Percentiles rank a stretch among this genome's conserved stretches.
Evolutionary conservation across 2,888 invertebrate genomes (phyloP).

Genomic region (Mythimna ferrago): DNA sequence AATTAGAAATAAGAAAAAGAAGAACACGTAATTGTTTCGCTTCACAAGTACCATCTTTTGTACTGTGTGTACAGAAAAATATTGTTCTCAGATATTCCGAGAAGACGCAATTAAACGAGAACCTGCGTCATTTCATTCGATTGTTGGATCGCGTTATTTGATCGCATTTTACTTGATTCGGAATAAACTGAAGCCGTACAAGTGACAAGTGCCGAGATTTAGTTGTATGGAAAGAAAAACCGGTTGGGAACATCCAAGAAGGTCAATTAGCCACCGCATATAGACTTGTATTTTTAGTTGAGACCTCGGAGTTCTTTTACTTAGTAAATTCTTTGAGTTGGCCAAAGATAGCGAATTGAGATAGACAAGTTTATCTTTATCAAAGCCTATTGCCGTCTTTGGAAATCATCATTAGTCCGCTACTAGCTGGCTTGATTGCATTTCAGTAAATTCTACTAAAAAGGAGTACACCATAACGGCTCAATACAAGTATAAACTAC

Average conservation of each 20-base stretch:
- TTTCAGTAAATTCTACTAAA: conserved; percentile 10
- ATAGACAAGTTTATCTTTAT: background rate
- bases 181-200: conserved; percentile 24
- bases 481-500: conserved; percentile 8
- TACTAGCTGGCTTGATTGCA: background rate
- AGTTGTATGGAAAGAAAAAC: conserved; percentile 10
- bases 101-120: conserved; percentile 31
- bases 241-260: conserved; percentile 19
- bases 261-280: conserved; percentile 14
- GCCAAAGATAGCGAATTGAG: background rate
- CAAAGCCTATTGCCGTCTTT: background rate
- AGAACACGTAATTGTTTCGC: conserved; percentile 10
- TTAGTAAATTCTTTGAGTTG: background rate
- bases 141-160: conserved; percentile 20
- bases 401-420: background rate
- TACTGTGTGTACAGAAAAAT: conserved; percentile 8
- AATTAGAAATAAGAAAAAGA: conserved; percentile 12
- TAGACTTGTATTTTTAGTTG: background rate
- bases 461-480: background rate
- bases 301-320: conserved; percentile 7
- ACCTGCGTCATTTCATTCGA: conserved; percentile 5
- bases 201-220: conserved; percentile 16
- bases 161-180: conserved; percentile 34
- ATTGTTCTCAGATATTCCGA: conserved; percentile 26
- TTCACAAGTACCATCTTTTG: conserved; percentile 6